Conservation (phyloP, 1,140 invertebrate species). For the Euura lappo region DNA sequence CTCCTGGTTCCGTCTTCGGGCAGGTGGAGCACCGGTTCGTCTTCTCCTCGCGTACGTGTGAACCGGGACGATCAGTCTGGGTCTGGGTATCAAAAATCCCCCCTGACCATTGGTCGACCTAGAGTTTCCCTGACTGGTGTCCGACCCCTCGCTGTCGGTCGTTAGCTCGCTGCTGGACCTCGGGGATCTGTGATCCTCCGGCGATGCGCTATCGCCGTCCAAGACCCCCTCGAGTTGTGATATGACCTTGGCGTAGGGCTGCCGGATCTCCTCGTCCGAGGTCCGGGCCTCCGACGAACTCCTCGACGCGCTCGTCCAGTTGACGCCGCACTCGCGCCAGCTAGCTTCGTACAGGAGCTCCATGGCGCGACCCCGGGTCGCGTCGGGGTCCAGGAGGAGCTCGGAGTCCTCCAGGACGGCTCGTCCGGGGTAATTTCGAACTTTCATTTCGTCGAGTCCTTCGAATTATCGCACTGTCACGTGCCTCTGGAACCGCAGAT, state of each 20-base stretch:
- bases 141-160: slow-evolving; percentile 56
- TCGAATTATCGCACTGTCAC: background rate
- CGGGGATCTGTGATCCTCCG: slow-evolving; percentile 35
- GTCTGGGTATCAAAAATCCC: slow-evolving; percentile 81
- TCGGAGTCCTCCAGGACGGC: slow-evolving; percentile 67
- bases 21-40: slow-evolving; percentile 68
- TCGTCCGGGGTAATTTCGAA: slow-evolving; percentile 81
- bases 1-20: slow-evolving; percentile 40
- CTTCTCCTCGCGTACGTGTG: slow-evolving; percentile 82
- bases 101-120: slow-evolving; percentile 60
- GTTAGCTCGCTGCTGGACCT: slow-evolving; percentile 56
- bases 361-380: slow-evolving; percentile 66
- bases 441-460: slow-evolving; percentile 69
- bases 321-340: slow-evolving; percentile 69
- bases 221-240: slow-evolving; percentile 51
- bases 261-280: slow-evolving; percentile 31
- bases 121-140: slow-evolving; percentile 43
- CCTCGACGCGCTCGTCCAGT: slow-evolving; percentile 40
- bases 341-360: slow-evolving; percentile 83
- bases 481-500: background rate
- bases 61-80: slow-evolving; percentile 84
- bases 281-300: slow-evolving; percentile 11
- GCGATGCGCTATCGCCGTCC: slow-evolving; percentile 45
- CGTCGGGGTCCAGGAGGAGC: slow-evolving; percentile 68
- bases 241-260: slow-evolving; percentile 42